Percentiles rank a stretch among this genome's conserved stretches.
Conservation (phyloP, 2,113 vertebrate genomes). For the Prietella phreatophila region DNA sequence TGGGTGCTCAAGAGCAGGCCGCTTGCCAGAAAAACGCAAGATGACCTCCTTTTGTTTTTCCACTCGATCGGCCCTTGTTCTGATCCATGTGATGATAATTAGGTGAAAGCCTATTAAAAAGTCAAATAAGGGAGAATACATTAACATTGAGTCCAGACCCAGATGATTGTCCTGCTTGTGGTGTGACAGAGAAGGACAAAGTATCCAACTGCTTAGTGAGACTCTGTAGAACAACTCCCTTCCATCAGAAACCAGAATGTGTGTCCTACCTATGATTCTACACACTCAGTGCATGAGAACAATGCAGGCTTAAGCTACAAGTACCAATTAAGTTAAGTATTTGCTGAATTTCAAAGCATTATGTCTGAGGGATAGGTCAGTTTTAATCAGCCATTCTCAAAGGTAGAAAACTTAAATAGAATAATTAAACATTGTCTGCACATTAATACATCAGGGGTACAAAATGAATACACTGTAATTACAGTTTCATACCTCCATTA, state of each 20-base stretch:
- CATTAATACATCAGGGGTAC: conserved; percentile 65
- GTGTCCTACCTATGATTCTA: conserved; percentile 29
- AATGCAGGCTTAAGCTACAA: conserved; percentile 40
- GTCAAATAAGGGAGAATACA: conserved; percentile 92
- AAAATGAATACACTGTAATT: conserved; percentile 64
- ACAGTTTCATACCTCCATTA: conserved; percentile 58
- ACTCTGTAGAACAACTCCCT: conserved; percentile 15
- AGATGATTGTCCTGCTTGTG: conserved; percentile 72
- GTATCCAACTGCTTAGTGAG: conserved; percentile 49
- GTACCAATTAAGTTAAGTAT: conserved; percentile 71
- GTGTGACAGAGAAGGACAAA: conserved; percentile 83
- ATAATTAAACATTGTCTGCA: conserved; percentile 66
- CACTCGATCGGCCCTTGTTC: conserved; percentile 72
- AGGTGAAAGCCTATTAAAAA: conserved; percentile 94
- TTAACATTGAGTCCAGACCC: conserved; percentile 83
- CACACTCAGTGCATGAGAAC: neutral
- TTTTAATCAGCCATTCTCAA: conserved; percentile 64
- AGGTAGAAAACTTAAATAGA: conserved; percentile 64
- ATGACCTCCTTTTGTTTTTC: conserved; percentile 86
- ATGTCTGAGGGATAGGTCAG: conserved; percentile 57
- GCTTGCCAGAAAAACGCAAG: conserved; percentile 75
- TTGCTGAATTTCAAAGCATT: conserved; percentile 62
- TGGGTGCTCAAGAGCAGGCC: conserved; percentile 71
- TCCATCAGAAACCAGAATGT: conserved; percentile 1
- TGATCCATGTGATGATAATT: conserved; percentile 91